Conservation (phyloP, 2,113 vertebrate species). For the Esox niger region DNA sequence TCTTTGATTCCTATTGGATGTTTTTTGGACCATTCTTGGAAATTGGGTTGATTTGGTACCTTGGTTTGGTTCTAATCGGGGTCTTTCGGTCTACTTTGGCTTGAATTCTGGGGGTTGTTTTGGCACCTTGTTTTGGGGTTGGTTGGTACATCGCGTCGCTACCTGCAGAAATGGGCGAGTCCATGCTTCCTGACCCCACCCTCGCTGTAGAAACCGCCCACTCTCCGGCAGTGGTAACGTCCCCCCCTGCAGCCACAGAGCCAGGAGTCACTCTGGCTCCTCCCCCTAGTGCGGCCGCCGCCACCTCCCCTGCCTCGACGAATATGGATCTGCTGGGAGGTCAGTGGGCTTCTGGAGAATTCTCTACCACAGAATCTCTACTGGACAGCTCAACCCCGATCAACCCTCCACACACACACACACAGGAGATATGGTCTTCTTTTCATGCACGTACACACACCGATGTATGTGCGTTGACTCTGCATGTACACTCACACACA, state of each 20-base stretch:
- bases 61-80: constrained; percentile 19
- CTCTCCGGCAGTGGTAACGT: constrained; percentile 73
- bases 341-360: constrained; percentile 80
- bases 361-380: constrained; percentile 62
- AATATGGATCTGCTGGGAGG: constrained; percentile 98
- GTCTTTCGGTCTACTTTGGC: no score
- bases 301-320: constrained; percentile 73
- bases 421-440: constrained; percentile 7
- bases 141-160: constrained; percentile 45
- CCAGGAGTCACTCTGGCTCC: constrained; percentile 71
- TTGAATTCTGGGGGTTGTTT: constrained; percentile 6
- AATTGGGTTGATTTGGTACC: constrained; percentile 36
- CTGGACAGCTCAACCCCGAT: constrained; percentile 58
- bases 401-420: constrained; percentile 56
- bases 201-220: constrained; percentile 69
- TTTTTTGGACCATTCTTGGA: constrained; percentile 11
- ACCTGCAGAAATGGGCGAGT: constrained; percentile 73
- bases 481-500: background rate
- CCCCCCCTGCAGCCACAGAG: constrained; percentile 70
- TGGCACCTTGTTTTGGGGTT: constrained; percentile 39
- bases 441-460: background rate
- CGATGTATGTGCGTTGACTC: no score
- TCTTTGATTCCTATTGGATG: constrained; percentile 30
- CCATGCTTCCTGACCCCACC: constrained; percentile 74
- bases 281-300: constrained; percentile 75